Evolutionary conservation across 37 sponge, comb jelly and placozoan species (phyloP), one percentile per base, ranked within the genome.

Genomic region (Bolinopsis microptera): DNA sequence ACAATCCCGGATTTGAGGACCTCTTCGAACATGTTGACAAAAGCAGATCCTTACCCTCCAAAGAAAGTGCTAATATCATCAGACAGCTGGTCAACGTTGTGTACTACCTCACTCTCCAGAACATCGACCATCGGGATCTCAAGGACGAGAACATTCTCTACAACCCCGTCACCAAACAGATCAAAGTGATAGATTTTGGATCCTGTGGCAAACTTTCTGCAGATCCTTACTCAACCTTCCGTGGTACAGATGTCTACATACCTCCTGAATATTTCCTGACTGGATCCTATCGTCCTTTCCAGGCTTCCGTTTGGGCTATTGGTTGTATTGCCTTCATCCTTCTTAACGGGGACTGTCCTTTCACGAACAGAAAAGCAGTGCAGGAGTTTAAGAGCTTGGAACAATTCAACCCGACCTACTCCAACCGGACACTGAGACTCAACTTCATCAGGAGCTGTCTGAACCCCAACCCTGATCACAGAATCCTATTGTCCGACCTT

Each of bases 71-170:
- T 3, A 28, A 72, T 3, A 28, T 72, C 31, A 72, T 72, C 31
- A 8, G 75, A 28, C 75, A 72, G 75, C 18, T 72, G 75, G 75
- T 72, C 31, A 28, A 72, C 2, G 75, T 72, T 5, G 75, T 72
- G 22, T 28, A 72, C 31, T 72, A 72, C 26, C 75, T 72, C 31
- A 28, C 75, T 5, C 75, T 72, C 26, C 26, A 30, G 75, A 28
- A 28, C 26, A n/a, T 72, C 31, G 75, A 72, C 75, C 75, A 72
- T 28, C 26, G 90, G 90, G 90, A 86, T 40, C 26, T 86, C 41
- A 86, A 86, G 61, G 90, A 86, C 31, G 90, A 86, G 90, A 86
- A 86, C 90, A 86, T 86, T 48, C 90, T 86, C 61, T 86, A 86
- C 90, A 86, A 86, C 61, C 61, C 90, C n/a, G 21, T 9, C 90